phyloP scores from a whole-genome alignment of 2,113 vertebrate genomes.

The Seriola quinqueradiata region DNA sequence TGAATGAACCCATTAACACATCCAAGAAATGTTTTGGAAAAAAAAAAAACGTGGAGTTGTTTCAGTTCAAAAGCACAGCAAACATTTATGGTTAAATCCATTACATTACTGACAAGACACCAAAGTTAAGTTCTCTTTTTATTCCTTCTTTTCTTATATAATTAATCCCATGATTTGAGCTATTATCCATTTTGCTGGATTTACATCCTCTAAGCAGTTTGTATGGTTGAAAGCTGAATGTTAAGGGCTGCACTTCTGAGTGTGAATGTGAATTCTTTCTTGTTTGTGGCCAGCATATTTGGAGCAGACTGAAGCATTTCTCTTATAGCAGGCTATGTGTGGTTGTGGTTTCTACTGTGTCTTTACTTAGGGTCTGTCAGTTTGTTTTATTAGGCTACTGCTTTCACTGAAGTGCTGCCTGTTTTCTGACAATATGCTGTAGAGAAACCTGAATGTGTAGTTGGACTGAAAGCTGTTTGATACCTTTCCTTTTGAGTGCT shows the following conservation, averaged over 20 bases:
- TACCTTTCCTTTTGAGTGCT: neutral
- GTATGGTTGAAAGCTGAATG: neutral
- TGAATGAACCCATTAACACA: neutral
- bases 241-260: neutral
- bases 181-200: neutral
- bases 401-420: neutral
- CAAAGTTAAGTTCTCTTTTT: neutral
- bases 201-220: neutral
- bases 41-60: neutral
- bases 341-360: slow-evolving; percentile 33
- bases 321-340: slow-evolving; percentile 27
- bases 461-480: slow-evolving; percentile 6
- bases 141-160: neutral
- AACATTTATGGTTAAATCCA: neutral
- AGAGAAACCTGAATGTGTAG: neutral
- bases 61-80: neutral
- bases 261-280: slow-evolving; percentile 11
- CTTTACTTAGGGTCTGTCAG: slow-evolving; percentile 37
- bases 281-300: slow-evolving; percentile 23
- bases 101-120: neutral
- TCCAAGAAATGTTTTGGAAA: neutral
- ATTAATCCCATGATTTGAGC: neutral
- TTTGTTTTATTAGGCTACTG: slow-evolving; percentile 38
- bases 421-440: slow-evolving; percentile 15
- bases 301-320: slow-evolving; percentile 14